Evolutionary conservation across 2,888 invertebrate species (phyloP), one percentile per base, ranked within the genome.

Genomic region (Drosophila mettleri): DNA sequence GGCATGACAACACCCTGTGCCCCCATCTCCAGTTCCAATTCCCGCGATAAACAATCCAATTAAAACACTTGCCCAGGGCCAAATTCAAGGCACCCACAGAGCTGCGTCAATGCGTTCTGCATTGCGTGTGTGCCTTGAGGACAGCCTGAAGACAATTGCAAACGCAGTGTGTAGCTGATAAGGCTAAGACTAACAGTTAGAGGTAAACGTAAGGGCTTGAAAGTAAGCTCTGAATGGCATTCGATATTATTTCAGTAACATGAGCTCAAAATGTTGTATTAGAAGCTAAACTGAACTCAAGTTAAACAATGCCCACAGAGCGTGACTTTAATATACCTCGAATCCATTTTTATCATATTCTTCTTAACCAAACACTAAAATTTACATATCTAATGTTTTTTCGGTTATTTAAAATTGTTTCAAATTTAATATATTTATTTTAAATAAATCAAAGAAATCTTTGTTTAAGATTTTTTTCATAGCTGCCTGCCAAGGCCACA

Each of bases 21-120:
- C 29, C 9, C 34, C 39, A 2, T 3, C 41, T 29, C 16, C 20
- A 16, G 24, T 24, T 39, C 29, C 31, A 16, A 16, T 29, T 16
- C 5, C 14, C 33, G 14, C 61, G 39, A 81, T 81, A 84, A 87
- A 85, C 87, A 84, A 86, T 80, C 75, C 80, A 87, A 87, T 84
- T 85, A 84, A 81, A 76, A 69, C 86, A 87, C 79, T 74, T 85
- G 68, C 57, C 61, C 87, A 76, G 85, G 87, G 75, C 75, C 58
- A 55, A 77, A 52, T 9, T 33, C 49, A 49, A 49, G 34, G 61
- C 63, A 48, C 53, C 59, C 60, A 60, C 53, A 20, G 53, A 20
- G 58, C 27, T 45, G 20, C 41, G 36, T 52, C 68, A 74, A 78
- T 78, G 66, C 61, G 62, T 84, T 84, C 75, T 61, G 41, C 71